These are phyloP conservation scores for Himalopsyche kuldschensis DNA, from an alignment of 2,888 invertebrate genomes.

Conservation along the genomic window DNA sequence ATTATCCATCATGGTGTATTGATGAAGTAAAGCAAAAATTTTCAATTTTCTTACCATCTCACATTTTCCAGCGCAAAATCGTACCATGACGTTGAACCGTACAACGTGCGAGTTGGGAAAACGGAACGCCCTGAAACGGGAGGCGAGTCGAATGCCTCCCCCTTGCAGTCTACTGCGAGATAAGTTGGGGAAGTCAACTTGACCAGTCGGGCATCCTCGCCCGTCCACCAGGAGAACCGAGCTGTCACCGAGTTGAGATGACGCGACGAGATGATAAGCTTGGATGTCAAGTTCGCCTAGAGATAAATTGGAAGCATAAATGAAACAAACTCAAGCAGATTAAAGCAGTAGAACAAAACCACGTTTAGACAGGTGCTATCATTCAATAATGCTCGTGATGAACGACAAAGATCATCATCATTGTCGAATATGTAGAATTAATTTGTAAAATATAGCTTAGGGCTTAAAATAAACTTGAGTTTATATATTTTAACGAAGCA, in stretches of 20 bases:
- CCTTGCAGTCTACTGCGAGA: slow-evolving; percentile 42
- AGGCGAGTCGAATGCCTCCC: slow-evolving; percentile 48
- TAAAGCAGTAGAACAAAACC: too few species aligned
- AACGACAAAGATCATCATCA: too few species aligned
- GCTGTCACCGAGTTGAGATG: slow-evolving; percentile 73
- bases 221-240: slow-evolving; percentile 75
- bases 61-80: slow-evolving; percentile 67
- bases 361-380: too few species aligned
- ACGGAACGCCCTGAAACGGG: slow-evolving; percentile 81
- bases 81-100: slow-evolving; percentile 78
- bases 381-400: too few species aligned
- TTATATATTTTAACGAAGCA: too few species aligned
- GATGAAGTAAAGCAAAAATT: neutral
- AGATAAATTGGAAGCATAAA: neutral
- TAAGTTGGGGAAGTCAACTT: slow-evolving; percentile 62
- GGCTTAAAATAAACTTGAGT: too few species aligned
- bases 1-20: neutral
- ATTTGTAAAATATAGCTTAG: too few species aligned
- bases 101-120: slow-evolving; percentile 84
- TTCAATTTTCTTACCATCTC: slow-evolving; percentile 1
- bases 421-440: too few species aligned
- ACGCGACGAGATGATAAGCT: slow-evolving; percentile 79
- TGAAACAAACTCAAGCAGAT: too few species aligned
- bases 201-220: slow-evolving; percentile 79
- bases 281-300: slow-evolving; percentile 60